Base-by-base conservation (phyloP, 2,797 vertebrate genomes). In the Tinamus major region DNA sequence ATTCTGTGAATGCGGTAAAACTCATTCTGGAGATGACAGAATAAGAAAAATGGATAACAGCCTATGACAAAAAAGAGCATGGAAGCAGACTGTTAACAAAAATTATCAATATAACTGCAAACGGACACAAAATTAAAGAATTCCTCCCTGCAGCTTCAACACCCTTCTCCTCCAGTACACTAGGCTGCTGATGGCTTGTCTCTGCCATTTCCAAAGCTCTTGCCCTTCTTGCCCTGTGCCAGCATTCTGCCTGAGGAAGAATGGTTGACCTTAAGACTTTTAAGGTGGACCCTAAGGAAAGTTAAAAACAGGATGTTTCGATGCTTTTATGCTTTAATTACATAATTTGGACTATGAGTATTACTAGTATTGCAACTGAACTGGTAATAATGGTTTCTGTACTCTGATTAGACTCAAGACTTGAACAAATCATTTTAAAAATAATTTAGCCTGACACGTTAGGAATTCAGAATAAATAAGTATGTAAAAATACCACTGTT, bases 41-140 rank as follows among this genome's bases (percentile, higher is more conserved):
- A 51, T 4, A 78, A 21, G 24, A 48, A 61, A 65, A 72, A 29
- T 9, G 13, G 10, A 16, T 55, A 53, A 24, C 21, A 85, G 48
- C 4, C 7, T 90, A 17, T 21, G 76, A 80, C 93, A 84, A 10
- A 13, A 53, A 74, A 71, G 12, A 55, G 4, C 17, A 61, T 6
- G 8, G 58, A 79, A 74, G 67, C 19, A 76, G 31, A 62, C 6
- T 0, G 2, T 42, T 78, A 64, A 27, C 56, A 79, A 63, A 85
- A 69, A 0, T 0, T 18, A 37, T 24, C 76, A 70, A 19, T 4
- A 5, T 48, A 72, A 90, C 13, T 3, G 8, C 37, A 75, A 17
- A 48, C 0, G 61, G 16, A 79, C 8, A 4, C 23, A 79, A 49
- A 21, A 83, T 18, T 21, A 77, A 9, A 55, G 72, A 51, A 31